Evolutionary conservation across 2,888 invertebrate species (phyloP), one percentile per base, ranked within the genome.

Genomic region (Cataglyphis cursor): DNA sequence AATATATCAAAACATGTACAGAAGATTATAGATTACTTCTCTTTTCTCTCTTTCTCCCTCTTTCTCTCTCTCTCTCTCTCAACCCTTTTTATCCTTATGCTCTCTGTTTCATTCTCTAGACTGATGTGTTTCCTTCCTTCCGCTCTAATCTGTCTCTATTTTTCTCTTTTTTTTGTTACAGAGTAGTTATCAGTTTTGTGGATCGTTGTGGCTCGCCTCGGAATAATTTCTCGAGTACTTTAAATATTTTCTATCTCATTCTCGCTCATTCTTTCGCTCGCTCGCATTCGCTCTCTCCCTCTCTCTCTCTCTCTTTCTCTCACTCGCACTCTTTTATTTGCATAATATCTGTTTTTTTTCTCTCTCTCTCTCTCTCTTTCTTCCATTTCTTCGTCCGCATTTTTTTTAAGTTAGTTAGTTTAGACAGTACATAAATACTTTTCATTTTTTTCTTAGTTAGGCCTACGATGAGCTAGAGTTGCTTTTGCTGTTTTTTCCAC

Each of bases 401-500:
- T 76, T 72, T 48, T 54, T 90, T 91, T 90, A 91, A 91, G 57
- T 93, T 92, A 92, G 90, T 92, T 92, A 93, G 92, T 88, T 92
- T 93, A 93, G 89, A 91, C 92, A 92, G 91, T 92, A 93, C 91
- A 93, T 93, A 93, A 93, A 93, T 93, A 93, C 91, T 91, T 92
- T 86, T 86, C 82, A 82, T 84, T 82, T 86, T 81, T 88, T 88
- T 81, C 81, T 91, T 93, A 92, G 92, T 94, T 94, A 94, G 94
- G 94, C 94, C 94, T 94, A 94, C 93, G 92, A 91, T 94, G 94
- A 94, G 94, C 93, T 94, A 93, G 92, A 93, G 92, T 92, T 92
- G 93, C 89, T 88, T 84, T 75, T 76, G 41, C 54, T 61, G 70
- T 18, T 57, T 59, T 65, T 21, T 2, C 28, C 28, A 28, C 38